Conservation (phyloP, 2,797 vertebrate genomes). For the Lateolabrax maculatus region DNA sequence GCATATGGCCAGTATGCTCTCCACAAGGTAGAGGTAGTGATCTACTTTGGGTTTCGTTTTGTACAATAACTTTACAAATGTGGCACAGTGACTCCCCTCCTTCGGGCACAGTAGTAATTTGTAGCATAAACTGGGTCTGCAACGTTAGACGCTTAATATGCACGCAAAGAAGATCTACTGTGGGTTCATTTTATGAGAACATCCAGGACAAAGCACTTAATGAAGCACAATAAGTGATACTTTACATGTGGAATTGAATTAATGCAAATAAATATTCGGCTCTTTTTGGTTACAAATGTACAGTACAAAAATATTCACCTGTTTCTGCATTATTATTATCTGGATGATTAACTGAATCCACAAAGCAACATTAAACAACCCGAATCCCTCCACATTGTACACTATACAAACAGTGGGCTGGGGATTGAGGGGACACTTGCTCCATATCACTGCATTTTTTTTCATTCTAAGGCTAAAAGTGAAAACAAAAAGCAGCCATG, state of each 20-base stretch:
- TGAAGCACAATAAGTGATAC: constrained; percentile 41
- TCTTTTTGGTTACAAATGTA: constrained; percentile 81
- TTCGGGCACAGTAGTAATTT: constrained; percentile 25
- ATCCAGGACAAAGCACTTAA: constrained; percentile 61
- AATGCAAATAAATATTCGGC: constrained; percentile 71
- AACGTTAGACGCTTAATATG: constrained; percentile 54
- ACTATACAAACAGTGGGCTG: constrained; percentile 28
- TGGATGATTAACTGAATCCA: constrained; percentile 41
- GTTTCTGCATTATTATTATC: constrained; percentile 43
- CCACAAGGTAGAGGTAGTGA: constrained; percentile 66
- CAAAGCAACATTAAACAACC: constrained; percentile 32
- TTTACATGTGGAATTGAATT: constrained; percentile 35
- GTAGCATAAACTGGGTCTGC: constrained; percentile 40
- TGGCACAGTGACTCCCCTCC: constrained; percentile 58
- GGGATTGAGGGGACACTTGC: constrained; percentile 15
- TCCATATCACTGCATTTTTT: constrained; percentile 15
- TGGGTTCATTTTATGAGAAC: constrained; percentile 31
- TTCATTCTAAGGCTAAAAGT: constrained; percentile 68
- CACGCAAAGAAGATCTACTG: constrained; percentile 31
- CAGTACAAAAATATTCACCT: constrained; percentile 84
- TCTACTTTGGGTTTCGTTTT: constrained; percentile 67
- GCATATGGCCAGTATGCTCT: constrained; percentile 51
- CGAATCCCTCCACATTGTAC: constrained; percentile 29
- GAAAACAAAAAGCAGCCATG: constrained; percentile 38
- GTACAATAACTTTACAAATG: constrained; percentile 46